These are phyloP conservation scores for Potorous gilbertii DNA, from an alignment of 2,797 vertebrate species.

Conservation along the genomic window DNA sequence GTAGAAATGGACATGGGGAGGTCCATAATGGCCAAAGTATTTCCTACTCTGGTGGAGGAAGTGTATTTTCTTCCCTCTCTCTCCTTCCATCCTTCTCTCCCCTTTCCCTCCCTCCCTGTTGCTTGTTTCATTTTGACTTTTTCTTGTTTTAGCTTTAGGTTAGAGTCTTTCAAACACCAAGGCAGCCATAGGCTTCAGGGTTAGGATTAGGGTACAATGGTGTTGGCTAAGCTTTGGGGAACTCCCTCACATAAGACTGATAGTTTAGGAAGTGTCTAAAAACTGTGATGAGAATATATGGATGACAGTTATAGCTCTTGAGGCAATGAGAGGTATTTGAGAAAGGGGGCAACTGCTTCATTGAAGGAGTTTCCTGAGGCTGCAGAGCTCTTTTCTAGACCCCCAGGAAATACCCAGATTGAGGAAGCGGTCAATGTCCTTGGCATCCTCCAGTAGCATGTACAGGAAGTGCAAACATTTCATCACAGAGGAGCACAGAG, in stretches of 20 bases:
- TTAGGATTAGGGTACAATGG: too few species aligned
- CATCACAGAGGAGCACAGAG: neutral
- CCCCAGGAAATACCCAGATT: neutral
- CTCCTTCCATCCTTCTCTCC: too few species aligned
- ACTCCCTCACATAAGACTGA: neutral
- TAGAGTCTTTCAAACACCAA: neutral
- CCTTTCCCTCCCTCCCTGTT: neutral
- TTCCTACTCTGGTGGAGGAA: too few species aligned
- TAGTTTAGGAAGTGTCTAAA: neutral
- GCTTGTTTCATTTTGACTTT: neutral
- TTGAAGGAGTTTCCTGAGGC: neutral
- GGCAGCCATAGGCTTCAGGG: too few species aligned
- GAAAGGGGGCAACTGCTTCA: neutral
- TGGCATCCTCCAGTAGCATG: rapidly evolving
- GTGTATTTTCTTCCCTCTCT: too few species aligned
- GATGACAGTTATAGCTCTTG: neutral
- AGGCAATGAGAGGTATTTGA: neutral
- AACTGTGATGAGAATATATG: neutral
- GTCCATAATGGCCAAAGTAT: too few species aligned
- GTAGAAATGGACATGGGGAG: too few species aligned
- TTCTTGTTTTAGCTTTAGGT: neutral
- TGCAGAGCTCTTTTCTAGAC: neutral
- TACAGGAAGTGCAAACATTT: neutral
- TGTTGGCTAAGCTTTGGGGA: too few species aligned
- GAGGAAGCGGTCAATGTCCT: neutral